Evolutionary conservation across 2,113 vertebrate genomes (phyloP).

Genomic region (Eleginops maclovinus): DNA sequence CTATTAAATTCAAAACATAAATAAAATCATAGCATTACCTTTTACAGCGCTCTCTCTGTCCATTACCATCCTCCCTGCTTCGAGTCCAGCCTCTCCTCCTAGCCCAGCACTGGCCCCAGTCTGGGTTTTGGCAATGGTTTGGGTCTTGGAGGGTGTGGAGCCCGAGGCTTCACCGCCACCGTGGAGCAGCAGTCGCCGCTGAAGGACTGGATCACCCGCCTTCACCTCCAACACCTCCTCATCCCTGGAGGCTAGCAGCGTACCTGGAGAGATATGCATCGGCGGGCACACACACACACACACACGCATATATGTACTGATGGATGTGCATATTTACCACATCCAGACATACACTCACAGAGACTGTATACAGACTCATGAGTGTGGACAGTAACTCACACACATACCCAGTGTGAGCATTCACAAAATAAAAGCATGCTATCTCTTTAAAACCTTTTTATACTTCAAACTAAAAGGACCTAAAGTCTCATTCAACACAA

Average conservation of each 20-base stretch:
- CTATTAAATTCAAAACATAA: background rate
- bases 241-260: slow-evolving; percentile 71
- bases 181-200: slow-evolving; percentile 75
- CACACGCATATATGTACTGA: slow-evolving; percentile 43
- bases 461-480: background rate
- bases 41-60: slow-evolving; percentile 70
- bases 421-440: background rate
- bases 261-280: slow-evolving; percentile 79
- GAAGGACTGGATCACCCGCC: slow-evolving; percentile 75
- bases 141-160: slow-evolving; percentile 67
- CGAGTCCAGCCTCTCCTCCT: slow-evolving; percentile 67
- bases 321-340: slow-evolving; percentile 42
- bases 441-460: background rate
- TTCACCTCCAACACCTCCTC: slow-evolving; percentile 79
- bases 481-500: background rate
- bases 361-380: slow-evolving; percentile 18
- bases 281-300: slow-evolving; percentile 54
- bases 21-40: slow-evolving; percentile 65
- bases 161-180: slow-evolving; percentile 71
- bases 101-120: slow-evolving; percentile 55
- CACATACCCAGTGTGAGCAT: background rate
- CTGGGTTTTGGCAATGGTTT: slow-evolving; percentile 60
- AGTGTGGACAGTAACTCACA: slow-evolving; percentile 10
- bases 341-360: slow-evolving; percentile 20
- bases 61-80: slow-evolving; percentile 70